Conservation (phyloP, 2,113 vertebrate species). For the Hiodon tergisus region DNA sequence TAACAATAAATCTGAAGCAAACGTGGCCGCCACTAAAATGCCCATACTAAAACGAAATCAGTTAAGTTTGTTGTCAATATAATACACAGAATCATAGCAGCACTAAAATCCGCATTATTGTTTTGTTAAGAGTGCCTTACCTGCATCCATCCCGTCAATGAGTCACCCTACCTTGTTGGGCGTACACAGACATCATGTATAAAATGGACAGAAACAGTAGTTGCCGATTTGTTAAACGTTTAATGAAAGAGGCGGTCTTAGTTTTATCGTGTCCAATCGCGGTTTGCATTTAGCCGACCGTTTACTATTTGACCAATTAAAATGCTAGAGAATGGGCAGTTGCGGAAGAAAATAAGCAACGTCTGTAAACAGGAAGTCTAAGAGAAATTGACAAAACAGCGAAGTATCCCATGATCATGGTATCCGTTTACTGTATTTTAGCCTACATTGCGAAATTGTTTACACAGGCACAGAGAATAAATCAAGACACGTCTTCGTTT, state of each 20-base stretch:
- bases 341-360: slow-evolving; percentile 4
- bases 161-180: slow-evolving; percentile 65
- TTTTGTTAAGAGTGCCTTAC: slow-evolving; percentile 46
- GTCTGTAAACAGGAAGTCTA: slow-evolving; percentile 25
- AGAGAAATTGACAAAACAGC: not conserved
- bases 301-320: slow-evolving; percentile 7
- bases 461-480: not conserved
- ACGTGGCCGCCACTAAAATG: not conserved
- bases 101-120: slow-evolving; percentile 27
- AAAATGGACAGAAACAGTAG: slow-evolving; percentile 45
- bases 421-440: slow-evolving; percentile 13
- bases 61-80: too few species aligned
- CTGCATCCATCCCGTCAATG: slow-evolving; percentile 73
- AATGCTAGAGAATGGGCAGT: not conserved
- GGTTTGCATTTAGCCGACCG: not conserved
- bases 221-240: not conserved
- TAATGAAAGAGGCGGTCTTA: not conserved
- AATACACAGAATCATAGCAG: slow-evolving; percentile 12
- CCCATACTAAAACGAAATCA: not conserved
- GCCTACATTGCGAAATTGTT: slow-evolving; percentile 11
- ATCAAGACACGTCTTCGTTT: not conserved
- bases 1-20: not conserved
- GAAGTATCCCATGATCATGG: slow-evolving; percentile 13
- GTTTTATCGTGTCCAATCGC: slow-evolving; percentile 33
- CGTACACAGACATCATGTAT: slow-evolving; percentile 34